Conservation (phyloP, 2,797 vertebrate species). For the Euphonia xanthogaster region DNA sequence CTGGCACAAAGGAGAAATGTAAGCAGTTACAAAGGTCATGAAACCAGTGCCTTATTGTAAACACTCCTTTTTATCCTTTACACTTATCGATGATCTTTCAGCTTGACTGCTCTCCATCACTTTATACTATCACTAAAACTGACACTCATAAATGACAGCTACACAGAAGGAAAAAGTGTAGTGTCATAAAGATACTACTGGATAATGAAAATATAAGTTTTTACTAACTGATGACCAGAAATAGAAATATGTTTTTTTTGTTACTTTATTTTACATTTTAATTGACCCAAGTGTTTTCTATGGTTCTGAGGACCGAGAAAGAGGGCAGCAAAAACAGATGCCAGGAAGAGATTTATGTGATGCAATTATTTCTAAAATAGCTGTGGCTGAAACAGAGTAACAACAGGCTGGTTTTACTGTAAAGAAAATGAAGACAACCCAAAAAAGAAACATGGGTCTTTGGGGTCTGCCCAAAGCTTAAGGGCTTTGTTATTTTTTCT, state of each 20-base stretch:
- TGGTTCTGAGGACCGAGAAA: neutral
- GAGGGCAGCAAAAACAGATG: neutral
- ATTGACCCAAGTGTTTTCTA: neutral
- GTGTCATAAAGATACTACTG: neutral
- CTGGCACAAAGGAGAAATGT: neutral
- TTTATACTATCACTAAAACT: neutral
- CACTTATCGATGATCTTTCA: neutral
- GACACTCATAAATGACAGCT: neutral
- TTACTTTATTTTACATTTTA: neutral
- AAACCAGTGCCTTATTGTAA: neutral
- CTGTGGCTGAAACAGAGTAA: neutral
- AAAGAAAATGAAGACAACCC: neutral
- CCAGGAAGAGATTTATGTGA: neutral
- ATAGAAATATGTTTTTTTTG: neutral
- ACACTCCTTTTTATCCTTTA: neutral
- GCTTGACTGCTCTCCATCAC: neutral
- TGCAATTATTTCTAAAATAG: slow-evolving; percentile 12
- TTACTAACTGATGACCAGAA: neutral
- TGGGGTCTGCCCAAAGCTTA: neutral
- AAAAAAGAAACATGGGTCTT: neutral
- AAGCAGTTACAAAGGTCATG: neutral
- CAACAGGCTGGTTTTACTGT: neutral
- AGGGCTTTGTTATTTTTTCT: neutral
- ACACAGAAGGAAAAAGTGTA: neutral
- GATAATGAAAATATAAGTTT: neutral